phyloP scores from a whole-genome alignment of 2,888 invertebrate species.

The Linnaemya vulpina region DNA sequence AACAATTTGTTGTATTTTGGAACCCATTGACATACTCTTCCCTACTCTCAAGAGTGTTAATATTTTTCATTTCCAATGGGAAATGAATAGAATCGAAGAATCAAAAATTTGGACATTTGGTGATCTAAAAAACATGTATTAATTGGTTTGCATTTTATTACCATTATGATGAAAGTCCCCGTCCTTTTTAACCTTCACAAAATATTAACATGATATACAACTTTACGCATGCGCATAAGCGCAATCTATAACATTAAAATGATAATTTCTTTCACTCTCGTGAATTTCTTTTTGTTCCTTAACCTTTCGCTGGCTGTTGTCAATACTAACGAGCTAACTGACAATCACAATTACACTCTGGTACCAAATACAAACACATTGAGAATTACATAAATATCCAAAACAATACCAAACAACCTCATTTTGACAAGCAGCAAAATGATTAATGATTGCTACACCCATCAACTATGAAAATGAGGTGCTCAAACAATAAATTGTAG shows the following conservation, averaged over 20 bases:
- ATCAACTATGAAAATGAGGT: conserved; percentile 8
- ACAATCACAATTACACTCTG: not conserved
- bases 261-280: not conserved
- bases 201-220: no score
- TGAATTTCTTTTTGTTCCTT: not conserved
- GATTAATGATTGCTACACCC: conserved; percentile 51
- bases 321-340: conserved; percentile 1
- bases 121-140: no score
- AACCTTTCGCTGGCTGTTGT: not conserved
- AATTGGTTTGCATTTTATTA: no score
- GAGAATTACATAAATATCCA: conserved; percentile 48
- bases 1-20: no score
- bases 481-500: conserved; percentile 33
- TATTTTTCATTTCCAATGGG: no score
- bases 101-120: no score
- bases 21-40: no score
- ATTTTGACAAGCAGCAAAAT: conserved; percentile 43
- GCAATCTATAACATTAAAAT: not conserved
- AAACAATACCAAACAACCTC: conserved; percentile 8
- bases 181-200: no score
- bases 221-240: not conserved
- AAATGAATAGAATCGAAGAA: no score
- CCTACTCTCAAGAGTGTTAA: no score
- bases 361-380: not conserved
- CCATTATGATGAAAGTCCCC: no score